Conservation (phyloP, 1,140 invertebrate genomes). For the Achatina immaculata region DNA sequence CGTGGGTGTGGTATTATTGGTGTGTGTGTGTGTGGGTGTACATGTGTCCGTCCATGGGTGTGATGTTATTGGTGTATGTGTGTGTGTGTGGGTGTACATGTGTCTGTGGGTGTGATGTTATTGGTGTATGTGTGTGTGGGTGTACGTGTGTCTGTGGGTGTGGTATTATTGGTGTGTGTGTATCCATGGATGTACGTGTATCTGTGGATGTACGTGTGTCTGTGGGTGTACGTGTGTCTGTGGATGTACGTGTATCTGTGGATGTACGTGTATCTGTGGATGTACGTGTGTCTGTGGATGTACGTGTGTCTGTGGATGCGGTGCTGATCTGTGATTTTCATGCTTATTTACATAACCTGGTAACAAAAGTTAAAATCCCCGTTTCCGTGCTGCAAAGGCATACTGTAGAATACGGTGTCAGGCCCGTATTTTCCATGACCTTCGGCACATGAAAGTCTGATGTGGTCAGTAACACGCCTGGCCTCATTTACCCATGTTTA, state of each 20-base stretch:
- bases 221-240: neutral
- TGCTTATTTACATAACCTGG: too few relatives aligned
- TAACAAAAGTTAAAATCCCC: too few relatives aligned
- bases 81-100: slow-evolving; percentile 16
- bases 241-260: slow-evolving; percentile 25
- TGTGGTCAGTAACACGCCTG: too few relatives aligned
- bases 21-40: neutral
- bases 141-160: neutral
- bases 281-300: slow-evolving; percentile 9
- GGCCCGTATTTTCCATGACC: too few relatives aligned
- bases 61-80: slow-evolving; percentile 1
- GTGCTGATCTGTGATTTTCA: too few relatives aligned
- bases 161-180: neutral
- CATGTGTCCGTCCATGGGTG: neutral
- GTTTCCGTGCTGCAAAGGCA: too few relatives aligned
- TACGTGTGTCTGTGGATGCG: too few relatives aligned
- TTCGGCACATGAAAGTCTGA: too few relatives aligned
- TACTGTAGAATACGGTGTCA: too few relatives aligned
- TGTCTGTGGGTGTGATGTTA: neutral
- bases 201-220: neutral
- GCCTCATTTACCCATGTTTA: too few relatives aligned
- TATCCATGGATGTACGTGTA: neutral
- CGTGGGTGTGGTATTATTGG: neutral
- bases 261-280: neutral
- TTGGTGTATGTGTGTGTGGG: neutral